Percentiles rank a stretch among this genome's conserved stretches.
Evolutionary conservation across 2,113 vertebrate genomes (phyloP).

Genomic region (Lutjanus erythropterus): DNA sequence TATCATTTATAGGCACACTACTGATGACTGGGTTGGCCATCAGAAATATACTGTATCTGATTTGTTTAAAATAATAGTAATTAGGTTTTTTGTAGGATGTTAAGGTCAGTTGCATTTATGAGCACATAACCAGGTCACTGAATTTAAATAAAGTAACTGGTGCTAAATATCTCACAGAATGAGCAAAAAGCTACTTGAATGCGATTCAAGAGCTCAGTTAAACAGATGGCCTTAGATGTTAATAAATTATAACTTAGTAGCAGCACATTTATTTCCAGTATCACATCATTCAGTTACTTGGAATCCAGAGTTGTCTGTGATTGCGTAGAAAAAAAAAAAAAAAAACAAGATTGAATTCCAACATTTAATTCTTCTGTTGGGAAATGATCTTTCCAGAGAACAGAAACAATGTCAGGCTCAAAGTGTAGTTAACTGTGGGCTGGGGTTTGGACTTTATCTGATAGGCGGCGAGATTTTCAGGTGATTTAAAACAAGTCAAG

Average conservation of each 20-base stretch:
- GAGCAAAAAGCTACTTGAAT: neutral
- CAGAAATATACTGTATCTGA: neutral
- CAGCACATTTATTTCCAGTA: neutral
- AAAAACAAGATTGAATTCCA: neutral
- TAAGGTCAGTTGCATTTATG: neutral
- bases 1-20: neutral
- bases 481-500: slow-evolving; percentile 16
- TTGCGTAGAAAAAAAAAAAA: neutral
- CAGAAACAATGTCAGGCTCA: neutral
- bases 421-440: neutral
- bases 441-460: slow-evolving; percentile 1
- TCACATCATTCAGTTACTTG: neutral
- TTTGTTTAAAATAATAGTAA: neutral
- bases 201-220: neutral
- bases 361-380: neutral
- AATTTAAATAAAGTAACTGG: neutral
- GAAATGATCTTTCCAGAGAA: slow-evolving; percentile 8
- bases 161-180: neutral
- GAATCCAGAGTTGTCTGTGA: neutral
- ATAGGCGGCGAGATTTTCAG: neutral
- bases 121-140: neutral
- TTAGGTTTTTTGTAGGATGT: neutral
- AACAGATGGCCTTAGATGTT: neutral
- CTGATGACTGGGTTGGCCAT: neutral
- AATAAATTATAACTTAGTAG: neutral